Conservation (phyloP, 2,113 vertebrate genomes). For the Vanacampus margaritifer region DNA sequence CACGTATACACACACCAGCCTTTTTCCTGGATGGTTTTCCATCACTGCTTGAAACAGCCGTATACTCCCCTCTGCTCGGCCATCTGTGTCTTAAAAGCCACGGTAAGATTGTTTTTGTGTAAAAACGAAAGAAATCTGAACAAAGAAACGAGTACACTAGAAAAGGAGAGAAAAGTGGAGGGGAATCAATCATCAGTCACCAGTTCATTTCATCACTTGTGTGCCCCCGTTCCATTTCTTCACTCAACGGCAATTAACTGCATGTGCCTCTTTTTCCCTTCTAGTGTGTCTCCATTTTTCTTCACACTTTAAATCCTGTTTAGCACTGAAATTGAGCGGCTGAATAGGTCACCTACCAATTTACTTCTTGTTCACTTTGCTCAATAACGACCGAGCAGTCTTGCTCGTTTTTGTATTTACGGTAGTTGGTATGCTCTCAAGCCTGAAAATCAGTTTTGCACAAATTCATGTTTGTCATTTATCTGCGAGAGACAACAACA, state of each 20-base stretch:
- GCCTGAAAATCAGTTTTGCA: neutral
- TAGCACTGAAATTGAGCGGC: neutral
- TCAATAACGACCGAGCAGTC: neutral
- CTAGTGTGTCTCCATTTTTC: neutral
- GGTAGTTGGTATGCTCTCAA: neutral
- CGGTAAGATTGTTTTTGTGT: neutral
- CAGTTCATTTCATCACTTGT: slow-evolving; percentile 17
- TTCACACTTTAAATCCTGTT: neutral
- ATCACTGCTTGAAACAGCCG: slow-evolving; percentile 43
- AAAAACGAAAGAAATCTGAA: slow-evolving; percentile 41
- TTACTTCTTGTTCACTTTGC: neutral
- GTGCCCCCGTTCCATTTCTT: neutral
- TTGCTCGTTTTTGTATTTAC: neutral
- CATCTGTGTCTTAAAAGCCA: slow-evolving; percentile 57
- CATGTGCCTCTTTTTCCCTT: slow-evolving; percentile 2
- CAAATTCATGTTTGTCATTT: neutral
- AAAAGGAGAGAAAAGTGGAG: neutral
- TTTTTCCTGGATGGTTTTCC: slow-evolving; percentile 31
- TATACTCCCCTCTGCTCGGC: slow-evolving; percentile 53
- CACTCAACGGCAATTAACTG: slow-evolving; percentile 9
- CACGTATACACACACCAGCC: slow-evolving; percentile 11
- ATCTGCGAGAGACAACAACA: slow-evolving; percentile 1
- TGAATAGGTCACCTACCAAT: neutral
- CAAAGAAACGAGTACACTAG: neutral
- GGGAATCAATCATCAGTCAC: slow-evolving; percentile 8